Evolutionary conservation across 2,113 vertebrate species (phyloP).

Genomic region (Ia io): DNA sequence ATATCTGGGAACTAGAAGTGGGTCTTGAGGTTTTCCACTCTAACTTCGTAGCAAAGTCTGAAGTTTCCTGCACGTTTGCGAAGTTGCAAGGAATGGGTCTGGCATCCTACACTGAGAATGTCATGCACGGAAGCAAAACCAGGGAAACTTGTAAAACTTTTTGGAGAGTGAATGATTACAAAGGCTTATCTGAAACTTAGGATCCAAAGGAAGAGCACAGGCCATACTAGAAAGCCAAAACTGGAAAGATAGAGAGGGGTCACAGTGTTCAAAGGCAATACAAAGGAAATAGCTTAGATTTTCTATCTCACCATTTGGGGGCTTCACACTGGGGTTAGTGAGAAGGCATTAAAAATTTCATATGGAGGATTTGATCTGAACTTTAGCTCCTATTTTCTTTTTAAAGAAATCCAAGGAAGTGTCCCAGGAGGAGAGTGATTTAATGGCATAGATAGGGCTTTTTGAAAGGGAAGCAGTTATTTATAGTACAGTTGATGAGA

Average conservation of each 20-base stretch:
- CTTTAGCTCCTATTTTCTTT: not conserved
- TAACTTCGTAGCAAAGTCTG: not conserved
- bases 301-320: not conserved
- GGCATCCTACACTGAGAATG: not conserved
- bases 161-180: not conserved
- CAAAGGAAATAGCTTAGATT: not conserved
- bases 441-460: not conserved
- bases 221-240: not conserved
- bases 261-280: not conserved
- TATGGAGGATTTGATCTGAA: not conserved
- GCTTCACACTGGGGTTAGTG: not conserved
- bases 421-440: not conserved
- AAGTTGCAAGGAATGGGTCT: not conserved
- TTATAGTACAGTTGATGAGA: constrained; percentile 24
- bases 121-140: not conserved
- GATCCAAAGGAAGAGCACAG: not conserved
- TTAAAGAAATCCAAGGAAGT: not conserved
- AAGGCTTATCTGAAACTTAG: not conserved
- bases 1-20: not conserved
- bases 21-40: not conserved
- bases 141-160: not conserved
- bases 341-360: not conserved
- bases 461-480: constrained; percentile 18
- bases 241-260: not conserved
- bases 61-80: not conserved